Conservation (phyloP, 2,113 vertebrate species). For the Progne subis region DNA sequence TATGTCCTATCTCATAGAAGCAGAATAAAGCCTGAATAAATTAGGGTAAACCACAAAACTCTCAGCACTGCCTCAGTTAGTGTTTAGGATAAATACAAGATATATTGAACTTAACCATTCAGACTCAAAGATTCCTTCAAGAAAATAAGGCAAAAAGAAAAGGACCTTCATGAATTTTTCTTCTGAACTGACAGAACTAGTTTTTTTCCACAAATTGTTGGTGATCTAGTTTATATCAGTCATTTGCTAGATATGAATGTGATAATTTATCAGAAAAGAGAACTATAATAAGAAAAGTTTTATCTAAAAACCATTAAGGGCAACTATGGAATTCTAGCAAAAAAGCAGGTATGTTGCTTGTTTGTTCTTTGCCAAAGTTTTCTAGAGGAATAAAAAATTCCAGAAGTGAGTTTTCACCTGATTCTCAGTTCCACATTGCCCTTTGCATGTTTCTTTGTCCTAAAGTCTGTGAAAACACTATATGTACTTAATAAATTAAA, state of each 20-base stretch:
- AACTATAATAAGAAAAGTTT: not conserved
- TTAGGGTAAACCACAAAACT: not conserved
- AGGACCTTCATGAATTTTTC: not conserved
- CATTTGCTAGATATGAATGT: not conserved
- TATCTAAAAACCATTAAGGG: not conserved
- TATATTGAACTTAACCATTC: not conserved
- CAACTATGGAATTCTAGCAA: not conserved
- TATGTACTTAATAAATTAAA: not conserved
- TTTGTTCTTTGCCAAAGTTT: not conserved
- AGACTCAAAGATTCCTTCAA: not conserved
- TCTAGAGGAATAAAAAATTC: not conserved
- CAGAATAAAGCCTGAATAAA: slow-evolving; percentile 32
- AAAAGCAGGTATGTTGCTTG: not conserved
- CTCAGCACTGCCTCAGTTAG: not conserved
- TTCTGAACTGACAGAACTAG: not conserved
- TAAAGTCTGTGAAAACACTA: not conserved
- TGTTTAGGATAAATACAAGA: not conserved
- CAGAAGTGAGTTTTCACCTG: not conserved
- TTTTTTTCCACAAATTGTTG: not conserved
- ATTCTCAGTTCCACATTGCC: not conserved
- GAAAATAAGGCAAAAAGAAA: not conserved
- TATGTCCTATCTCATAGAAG: not conserved
- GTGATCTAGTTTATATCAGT: not conserved
- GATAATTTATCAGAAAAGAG: not conserved
- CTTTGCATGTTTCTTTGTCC: not conserved